Evolutionary conservation across 1,140 invertebrate genomes (phyloP).

Genomic region (Phenacoccus solenopsis): DNA sequence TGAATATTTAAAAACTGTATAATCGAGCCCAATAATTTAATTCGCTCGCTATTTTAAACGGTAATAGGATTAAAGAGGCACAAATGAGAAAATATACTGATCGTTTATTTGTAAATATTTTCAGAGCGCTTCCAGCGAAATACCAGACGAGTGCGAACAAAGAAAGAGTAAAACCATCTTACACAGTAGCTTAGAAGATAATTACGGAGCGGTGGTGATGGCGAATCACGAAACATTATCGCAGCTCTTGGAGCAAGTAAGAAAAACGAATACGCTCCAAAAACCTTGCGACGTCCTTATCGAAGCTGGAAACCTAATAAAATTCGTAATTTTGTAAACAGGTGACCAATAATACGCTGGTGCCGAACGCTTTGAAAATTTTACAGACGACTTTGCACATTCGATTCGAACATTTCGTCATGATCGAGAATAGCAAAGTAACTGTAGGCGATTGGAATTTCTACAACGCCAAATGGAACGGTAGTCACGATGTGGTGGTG

Average conservation of each 20-base stretch:
- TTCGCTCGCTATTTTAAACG: background rate
- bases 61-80: conserved; percentile 9
- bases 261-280: no score
- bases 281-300: no score
- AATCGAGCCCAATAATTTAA: no score
- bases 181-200: conserved; percentile 69
- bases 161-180: conserved; percentile 62
- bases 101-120: background rate
- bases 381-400: conserved; percentile 56
- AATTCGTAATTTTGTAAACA: conserved; percentile 32
- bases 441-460: conserved; percentile 54
- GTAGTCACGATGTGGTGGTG: conserved; percentile 50
- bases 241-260: conserved; percentile 68
- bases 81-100: conserved; percentile 1
- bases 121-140: conserved; percentile 28
- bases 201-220: conserved; percentile 75
- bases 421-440: conserved; percentile 32
- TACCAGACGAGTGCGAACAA: conserved; percentile 32
- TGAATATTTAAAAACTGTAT: no score
- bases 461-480: conserved; percentile 53
- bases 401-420: conserved; percentile 51
- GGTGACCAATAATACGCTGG: conserved; percentile 52
- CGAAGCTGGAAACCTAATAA: no score
- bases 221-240: conserved; percentile 76
- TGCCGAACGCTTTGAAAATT: conserved; percentile 48